A percentile compares a stretch with the other conserved stretches of the same genome.
Conservation (phyloP, 1,140 invertebrate genomes). For the Papilio dardanus region DNA sequence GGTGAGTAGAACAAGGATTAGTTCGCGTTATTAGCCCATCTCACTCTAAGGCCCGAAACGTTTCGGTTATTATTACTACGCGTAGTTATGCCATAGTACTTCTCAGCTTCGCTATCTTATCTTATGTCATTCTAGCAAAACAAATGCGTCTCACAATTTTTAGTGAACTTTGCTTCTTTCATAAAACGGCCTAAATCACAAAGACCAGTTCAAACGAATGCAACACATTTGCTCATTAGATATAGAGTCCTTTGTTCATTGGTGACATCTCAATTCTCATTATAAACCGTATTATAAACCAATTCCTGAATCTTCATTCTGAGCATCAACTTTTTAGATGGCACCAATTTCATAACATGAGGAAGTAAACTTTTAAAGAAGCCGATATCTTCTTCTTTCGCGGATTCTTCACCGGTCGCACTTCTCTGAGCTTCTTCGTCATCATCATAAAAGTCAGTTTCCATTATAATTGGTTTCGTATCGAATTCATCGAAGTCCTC, state of each 20-base stretch:
- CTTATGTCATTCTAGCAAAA: background rate
- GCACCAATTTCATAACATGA: slow-evolving; percentile 72
- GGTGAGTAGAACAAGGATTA: background rate
- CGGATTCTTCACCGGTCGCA: slow-evolving; percentile 48
- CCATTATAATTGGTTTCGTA: slow-evolving; percentile 77
- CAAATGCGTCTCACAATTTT: background rate
- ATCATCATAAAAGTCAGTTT: slow-evolving; percentile 76
- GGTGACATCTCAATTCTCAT: slow-evolving; percentile 45
- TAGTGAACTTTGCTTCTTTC: background rate
- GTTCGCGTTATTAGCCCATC: background rate
- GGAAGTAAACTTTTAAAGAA: slow-evolving; percentile 79
- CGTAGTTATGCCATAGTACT: too few relatives aligned
- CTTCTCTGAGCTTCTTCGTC: slow-evolving; percentile 67
- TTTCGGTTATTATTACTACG: too few relatives aligned
- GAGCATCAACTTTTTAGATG: slow-evolving; percentile 77
- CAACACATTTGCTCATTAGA: background rate
- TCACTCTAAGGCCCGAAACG: too few relatives aligned
- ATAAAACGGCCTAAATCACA: background rate
- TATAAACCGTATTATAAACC: slow-evolving; percentile 77
- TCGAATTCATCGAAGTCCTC: slow-evolving; percentile 78
- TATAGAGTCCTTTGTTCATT: background rate
- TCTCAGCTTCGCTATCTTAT: background rate
- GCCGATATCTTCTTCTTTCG: slow-evolving; percentile 74
- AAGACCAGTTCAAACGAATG: background rate
- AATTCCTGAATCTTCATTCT: slow-evolving; percentile 79